Conservation (phyloP, 2,797 vertebrate genomes). For the Gymnopithys bicolor region DNA sequence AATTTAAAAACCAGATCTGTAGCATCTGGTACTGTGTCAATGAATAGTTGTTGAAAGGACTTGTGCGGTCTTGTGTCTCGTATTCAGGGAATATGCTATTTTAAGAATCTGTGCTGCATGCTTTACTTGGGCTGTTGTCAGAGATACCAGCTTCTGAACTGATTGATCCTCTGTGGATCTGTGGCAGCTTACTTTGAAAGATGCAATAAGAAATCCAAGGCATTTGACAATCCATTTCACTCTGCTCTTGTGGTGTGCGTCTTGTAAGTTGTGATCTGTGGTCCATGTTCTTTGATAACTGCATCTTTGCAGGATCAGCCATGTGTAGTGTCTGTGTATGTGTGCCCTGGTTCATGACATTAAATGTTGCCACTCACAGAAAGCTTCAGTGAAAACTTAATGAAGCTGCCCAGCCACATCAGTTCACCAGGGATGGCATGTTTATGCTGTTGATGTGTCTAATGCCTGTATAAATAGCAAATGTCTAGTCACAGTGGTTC, state of each 20-base stretch:
- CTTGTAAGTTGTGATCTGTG: neutral
- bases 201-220: neutral
- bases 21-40: neutral
- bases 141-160: neutral
- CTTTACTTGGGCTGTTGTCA: conserved; percentile 22
- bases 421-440: neutral
- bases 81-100: conserved; percentile 34
- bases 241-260: neutral
- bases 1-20: neutral
- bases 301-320: neutral
- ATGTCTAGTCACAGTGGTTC: neutral
- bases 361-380: neutral
- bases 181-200: neutral
- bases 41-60: conserved; percentile 5
- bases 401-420: neutral
- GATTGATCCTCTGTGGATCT: neutral
- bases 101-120: neutral
- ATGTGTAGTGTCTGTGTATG: neutral
- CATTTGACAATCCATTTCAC: neutral
- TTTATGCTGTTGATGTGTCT: neutral
- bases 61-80: neutral
- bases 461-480: neutral
- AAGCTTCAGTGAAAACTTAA: neutral
- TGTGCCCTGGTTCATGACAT: neutral
- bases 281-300: neutral